Conservation (phyloP, 2,888 invertebrate genomes). For the Erebia epiphron region DNA sequence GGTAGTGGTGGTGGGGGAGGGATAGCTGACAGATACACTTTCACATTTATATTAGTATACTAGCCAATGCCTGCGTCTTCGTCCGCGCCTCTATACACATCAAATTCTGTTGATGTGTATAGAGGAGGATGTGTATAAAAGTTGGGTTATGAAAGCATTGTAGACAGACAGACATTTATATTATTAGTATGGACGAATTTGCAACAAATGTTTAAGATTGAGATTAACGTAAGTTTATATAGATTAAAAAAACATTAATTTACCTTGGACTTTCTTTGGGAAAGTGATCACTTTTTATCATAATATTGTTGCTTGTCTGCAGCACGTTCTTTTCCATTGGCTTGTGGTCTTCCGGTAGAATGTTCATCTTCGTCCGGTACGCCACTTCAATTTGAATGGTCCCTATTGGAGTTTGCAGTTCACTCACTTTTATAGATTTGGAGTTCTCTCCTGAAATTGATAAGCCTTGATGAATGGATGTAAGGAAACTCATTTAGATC, state of each 20-base stretch:
- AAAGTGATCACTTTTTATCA: constrained; percentile 96
- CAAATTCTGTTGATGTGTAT: too few species aligned
- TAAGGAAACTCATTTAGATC: not conserved
- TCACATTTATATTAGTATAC: too few species aligned
- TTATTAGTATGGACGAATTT: too few species aligned
- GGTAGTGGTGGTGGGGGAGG: too few species aligned
- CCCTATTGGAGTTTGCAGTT: constrained; percentile 93
- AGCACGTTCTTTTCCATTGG: constrained; percentile 66
- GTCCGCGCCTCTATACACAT: too few species aligned
- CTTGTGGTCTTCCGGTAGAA: constrained; percentile 90
- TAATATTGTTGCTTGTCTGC: constrained; percentile 79
- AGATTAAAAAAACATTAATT: not conserved
- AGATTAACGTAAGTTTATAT: too few species aligned
- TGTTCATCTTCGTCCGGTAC: constrained; percentile 95
- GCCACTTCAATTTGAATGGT: constrained; percentile 91
- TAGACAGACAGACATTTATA: too few species aligned
- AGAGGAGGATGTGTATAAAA: too few species aligned
- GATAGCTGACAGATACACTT: too few species aligned
- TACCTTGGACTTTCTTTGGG: constrained; percentile 83
- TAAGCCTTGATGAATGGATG: not conserved
- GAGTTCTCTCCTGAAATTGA: constrained; percentile 87
- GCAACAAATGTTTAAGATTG: too few species aligned
- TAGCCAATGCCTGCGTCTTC: too few species aligned
- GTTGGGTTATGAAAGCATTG: too few species aligned
- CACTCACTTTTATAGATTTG: constrained; percentile 91